A percentile compares a stretch with the other conserved stretches of the same genome.
These are phyloP conservation scores for Pectinophora gossypiella DNA, from an alignment of 1,140 invertebrate genomes.

Conservation along the genomic window DNA sequence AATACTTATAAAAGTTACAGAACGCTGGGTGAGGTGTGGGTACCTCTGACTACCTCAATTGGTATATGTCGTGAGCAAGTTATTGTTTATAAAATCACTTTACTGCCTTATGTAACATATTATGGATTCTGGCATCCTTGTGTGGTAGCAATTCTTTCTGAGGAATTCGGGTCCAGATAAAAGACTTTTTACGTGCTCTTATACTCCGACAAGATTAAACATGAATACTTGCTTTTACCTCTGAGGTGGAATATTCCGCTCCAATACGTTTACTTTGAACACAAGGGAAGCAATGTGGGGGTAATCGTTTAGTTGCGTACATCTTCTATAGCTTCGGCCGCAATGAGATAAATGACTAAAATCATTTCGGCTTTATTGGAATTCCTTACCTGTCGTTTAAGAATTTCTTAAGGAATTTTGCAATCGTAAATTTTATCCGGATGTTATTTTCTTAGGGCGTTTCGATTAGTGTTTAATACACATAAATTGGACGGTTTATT, in stretches of 20 bases:
- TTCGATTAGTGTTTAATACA: too few relatives aligned
- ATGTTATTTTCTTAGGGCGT: too few relatives aligned
- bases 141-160: constrained; percentile 32
- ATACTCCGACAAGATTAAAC: constrained; percentile 63
- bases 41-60: too few relatives aligned
- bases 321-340: constrained; percentile 37
- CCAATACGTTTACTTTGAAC: constrained; percentile 68
- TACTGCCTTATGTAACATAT: neutral
- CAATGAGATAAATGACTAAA: constrained; percentile 44
- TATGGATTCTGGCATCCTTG: neutral
- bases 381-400: constrained; percentile 16
- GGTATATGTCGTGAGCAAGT: neutral
- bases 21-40: too few relatives aligned
- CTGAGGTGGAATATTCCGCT: constrained; percentile 68
- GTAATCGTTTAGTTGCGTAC: constrained; percentile 51
- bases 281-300: constrained; percentile 55
- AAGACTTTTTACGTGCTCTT: constrained; percentile 55
- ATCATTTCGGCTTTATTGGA: constrained; percentile 32
- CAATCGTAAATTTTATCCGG: too few relatives aligned
- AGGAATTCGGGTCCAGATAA: constrained; percentile 58
- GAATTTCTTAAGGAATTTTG: constrained; percentile 3
- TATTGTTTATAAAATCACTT: neutral
- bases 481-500: too few relatives aligned
- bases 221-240: constrained; percentile 72
- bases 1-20: too few relatives aligned